Base-by-base conservation (phyloP, 2,113 vertebrate genomes). In the Cacatua alba region DNA sequence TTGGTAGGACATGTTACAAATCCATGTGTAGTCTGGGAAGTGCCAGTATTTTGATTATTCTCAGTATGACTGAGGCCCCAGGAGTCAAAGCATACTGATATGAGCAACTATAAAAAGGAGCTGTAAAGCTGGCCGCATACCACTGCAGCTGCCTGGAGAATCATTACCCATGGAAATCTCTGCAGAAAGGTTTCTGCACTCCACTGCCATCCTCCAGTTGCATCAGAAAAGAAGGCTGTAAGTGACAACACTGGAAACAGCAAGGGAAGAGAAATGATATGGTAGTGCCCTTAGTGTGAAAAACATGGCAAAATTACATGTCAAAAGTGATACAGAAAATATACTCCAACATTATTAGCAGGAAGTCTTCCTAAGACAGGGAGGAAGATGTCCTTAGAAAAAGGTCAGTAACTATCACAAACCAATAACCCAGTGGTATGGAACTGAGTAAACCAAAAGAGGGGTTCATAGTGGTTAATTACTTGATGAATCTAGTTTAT, bases 21-120 rank as follows among this genome's bases (percentile, higher is more conserved):
- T 79, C 65, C 83, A 29, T 1, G 0, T 77, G 76, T 72, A 20
- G 82, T 64, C 53, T 80, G 81, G 69, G 57, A 79, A 72, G 35
- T 12, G 60, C 35, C 79, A 86, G 52, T 77, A 43, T 89, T 91
- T 94, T 93, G 87, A 90, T 92, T 94, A 83, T 59, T 79, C 70
- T 88, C 7, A 2, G 81, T 90, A 68, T 97, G 95, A 88, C 59
- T 77, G 77, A 88, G 82, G 82, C 91, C 83, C 60, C 11, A 3
- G 86, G 95, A 95, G 59, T 72, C 88, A 86, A 94, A 94, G 88
- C 88, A 76, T 76, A 75, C 71, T 92, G 87, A 90, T 94, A 78
- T 6, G 37, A 80, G 68, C 68, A 78, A 65, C 90, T 96, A 90
- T 90, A 94, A 96, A 93, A 94, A 91, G 93, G 82, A 95, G 43